phyloP scores from a whole-genome alignment of 2,888 invertebrate genomes.

The Ashinkailepas kermadecensis region DNA sequence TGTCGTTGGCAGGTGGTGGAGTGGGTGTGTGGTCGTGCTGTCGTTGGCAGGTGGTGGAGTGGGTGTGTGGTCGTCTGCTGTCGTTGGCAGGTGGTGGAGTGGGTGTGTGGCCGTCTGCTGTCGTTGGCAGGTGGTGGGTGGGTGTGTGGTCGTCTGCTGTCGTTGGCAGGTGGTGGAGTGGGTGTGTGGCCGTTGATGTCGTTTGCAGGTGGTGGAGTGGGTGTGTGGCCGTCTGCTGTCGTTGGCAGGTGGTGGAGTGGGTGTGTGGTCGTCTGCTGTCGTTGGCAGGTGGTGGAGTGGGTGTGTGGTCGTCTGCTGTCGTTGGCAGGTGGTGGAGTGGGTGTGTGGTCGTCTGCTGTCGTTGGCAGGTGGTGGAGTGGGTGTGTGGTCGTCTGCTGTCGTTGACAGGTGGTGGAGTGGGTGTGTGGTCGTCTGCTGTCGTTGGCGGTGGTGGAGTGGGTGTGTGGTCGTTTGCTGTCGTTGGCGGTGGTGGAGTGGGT shows the following conservation, averaged over 20 bases:
- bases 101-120: not conserved
- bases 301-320: not conserved
- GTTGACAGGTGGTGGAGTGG: not conserved
- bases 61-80: not conserved
- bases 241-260: not conserved
- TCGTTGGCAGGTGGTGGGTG: no score
- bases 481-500: not conserved
- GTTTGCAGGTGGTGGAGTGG: not conserved
- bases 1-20: not conserved
- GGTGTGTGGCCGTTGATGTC: not conserved
- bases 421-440: not conserved
- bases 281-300: not conserved
- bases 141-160: not conserved
- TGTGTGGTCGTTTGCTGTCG: not conserved
- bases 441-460: not conserved
- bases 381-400: not conserved
- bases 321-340: not conserved
- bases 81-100: not conserved
- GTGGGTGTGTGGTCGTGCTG: not conserved
- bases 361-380: no score
- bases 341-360: not conserved
- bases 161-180: not conserved
- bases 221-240: not conserved
- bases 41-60: no score
- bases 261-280: not conserved